A percentile compares a stretch with the other conserved stretches of the same genome.
Evolutionary conservation across 1,140 invertebrate genomes (phyloP).

Genomic region (Leptinotarsa defecta): DNA sequence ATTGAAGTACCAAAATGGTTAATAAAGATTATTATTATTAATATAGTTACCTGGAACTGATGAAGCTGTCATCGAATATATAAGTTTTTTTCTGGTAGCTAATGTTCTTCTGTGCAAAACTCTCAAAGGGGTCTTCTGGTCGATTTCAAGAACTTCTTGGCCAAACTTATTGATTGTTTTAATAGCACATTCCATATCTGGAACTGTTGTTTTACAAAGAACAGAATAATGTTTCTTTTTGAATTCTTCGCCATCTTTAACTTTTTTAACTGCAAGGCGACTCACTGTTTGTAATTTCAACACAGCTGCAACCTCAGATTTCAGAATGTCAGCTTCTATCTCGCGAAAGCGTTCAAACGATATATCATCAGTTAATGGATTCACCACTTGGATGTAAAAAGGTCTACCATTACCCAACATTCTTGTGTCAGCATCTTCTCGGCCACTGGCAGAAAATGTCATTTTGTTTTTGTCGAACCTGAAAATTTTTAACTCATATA

Average conservation of each 20-base stretch:
- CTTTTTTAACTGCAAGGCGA: slow-evolving; percentile 66
- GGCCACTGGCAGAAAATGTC: slow-evolving; percentile 83
- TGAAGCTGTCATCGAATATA: slow-evolving; percentile 66
- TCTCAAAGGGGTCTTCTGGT: slow-evolving; percentile 81
- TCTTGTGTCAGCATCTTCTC: slow-evolving; percentile 90
- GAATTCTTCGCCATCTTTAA: slow-evolving; percentile 86
- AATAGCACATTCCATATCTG: slow-evolving; percentile 61
- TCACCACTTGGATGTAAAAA: slow-evolving; percentile 81
- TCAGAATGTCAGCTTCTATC: slow-evolving; percentile 68
- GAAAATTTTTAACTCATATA: not conserved
- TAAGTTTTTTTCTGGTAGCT: slow-evolving; percentile 65
- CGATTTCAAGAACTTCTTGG: slow-evolving; percentile 30
- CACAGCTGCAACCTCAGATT: slow-evolving; percentile 65
- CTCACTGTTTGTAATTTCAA: slow-evolving; percentile 67
- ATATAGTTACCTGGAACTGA: slow-evolving; percentile 53
- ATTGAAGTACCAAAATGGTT: too few species aligned
- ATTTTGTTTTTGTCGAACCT: slow-evolving; percentile 28
- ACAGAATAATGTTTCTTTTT: slow-evolving; percentile 86
- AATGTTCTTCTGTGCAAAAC: slow-evolving; percentile 83
- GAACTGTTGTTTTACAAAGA: slow-evolving; percentile 66
- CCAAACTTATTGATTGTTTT: slow-evolving; percentile 55
- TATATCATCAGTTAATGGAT: slow-evolving; percentile 67
- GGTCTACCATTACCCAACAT: slow-evolving; percentile 85
- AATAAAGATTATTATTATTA: not conserved
- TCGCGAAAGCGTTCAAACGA: slow-evolving; percentile 58